Base-by-base conservation (phyloP, 2,888 invertebrate genomes). In the Dryomyza anilis region DNA sequence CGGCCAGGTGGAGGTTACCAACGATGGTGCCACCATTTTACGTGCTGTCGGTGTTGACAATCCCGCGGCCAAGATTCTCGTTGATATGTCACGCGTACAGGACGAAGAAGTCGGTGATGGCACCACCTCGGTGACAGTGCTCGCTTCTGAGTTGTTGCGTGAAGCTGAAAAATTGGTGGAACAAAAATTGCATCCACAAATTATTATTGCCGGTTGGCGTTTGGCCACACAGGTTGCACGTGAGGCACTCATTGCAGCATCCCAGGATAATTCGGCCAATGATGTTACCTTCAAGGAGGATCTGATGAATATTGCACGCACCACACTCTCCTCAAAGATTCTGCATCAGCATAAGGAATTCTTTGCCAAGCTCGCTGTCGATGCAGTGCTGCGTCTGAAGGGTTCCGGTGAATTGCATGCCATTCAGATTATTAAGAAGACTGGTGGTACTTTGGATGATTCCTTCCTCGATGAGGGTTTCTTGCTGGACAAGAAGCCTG, bases 41-140 rank as follows among this genome's bases (percentile, higher is more conserved):
- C 95, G 96, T 82, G 90, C 95, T 0, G 89, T 99, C 64, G 98
- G 98, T 62, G 94, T 99, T 19, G 98, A 99, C 81, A 99, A 99
- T 84, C 98, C 99, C 23, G 98, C 99, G 30, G 98, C 98, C 0
- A 99, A 99, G 85, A 95, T 99, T 76, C 86, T 99, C 57, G 97
- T 99, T n/a, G 96, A 99, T 73, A 98, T 99, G 90, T 94, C 98
- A 14, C 93, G 94, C 84, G 96, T 96, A 3, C 99, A 99, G 82
- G 99, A 99, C 85, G 96, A 96, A 81, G 99, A 99, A 87, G 98
- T 99, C 66, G 99, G 99, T 50, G 99, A 99, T 88, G 99, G 99
- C 14, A 99, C 99, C n/a, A 99, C 99, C 45, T 98, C 98, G 0
- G 99, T 99, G 0, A 96, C 98, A 61, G 98, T 86, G 77, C 66